These are phyloP conservation scores for Myrmecobius fasciatus DNA, from an alignment of 2,113 vertebrate genomes.

Conservation along the genomic window DNA sequence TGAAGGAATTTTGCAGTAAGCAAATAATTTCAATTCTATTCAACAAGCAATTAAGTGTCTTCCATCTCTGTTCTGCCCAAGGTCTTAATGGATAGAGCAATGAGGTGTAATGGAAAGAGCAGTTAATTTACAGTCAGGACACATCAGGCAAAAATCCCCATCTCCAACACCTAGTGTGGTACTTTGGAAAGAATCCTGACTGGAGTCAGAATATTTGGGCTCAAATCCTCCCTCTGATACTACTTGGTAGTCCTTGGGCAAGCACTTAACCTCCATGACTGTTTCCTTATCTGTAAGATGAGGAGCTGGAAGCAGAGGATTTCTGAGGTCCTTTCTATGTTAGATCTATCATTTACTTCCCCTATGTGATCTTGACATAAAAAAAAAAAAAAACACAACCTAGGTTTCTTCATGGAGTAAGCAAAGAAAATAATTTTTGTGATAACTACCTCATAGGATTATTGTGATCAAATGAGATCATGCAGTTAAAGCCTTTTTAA, in stretches of 20 bases:
- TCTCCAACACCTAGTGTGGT: not conserved
- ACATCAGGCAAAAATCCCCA: not conserved
- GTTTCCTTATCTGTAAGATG: not conserved
- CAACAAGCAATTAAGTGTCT: not conserved
- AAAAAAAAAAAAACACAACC: too few relatives aligned
- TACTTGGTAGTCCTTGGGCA: not conserved
- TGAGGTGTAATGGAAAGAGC: not conserved
- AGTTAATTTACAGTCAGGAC: not conserved
- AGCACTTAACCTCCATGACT: not conserved
- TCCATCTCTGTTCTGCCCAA: not conserved
- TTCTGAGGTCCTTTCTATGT: too few relatives aligned
- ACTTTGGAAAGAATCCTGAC: not conserved
- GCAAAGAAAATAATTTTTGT: too few relatives aligned
- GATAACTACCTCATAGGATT: too few relatives aligned
- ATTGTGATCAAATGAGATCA: too few relatives aligned
- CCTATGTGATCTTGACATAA: too few relatives aligned
- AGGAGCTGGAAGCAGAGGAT: not conserved
- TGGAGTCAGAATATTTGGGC: not conserved
- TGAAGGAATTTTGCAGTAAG: not conserved
- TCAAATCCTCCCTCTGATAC: not conserved
- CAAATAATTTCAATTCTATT: not conserved
- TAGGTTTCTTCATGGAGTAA: too few relatives aligned
- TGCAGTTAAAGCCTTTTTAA: too few relatives aligned
- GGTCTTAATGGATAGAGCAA: not conserved
- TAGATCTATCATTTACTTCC: too few relatives aligned